These are phyloP conservation scores for Limosa lapponica DNA, from an alignment of 2,797 vertebrate genomes.

Conservation along the genomic window DNA sequence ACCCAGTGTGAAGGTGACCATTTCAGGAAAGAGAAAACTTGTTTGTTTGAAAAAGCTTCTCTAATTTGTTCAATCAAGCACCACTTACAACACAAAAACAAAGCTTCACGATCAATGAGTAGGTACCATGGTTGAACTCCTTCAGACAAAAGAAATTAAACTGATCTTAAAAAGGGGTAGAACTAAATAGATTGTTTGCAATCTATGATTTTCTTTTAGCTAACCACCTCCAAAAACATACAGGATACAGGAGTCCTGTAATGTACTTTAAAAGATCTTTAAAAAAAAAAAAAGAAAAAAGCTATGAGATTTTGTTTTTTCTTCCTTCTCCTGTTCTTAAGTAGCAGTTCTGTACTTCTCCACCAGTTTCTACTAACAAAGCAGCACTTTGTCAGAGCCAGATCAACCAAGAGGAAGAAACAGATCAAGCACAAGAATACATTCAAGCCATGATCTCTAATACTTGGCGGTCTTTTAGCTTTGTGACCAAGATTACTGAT, in stretches of 20 bases:
- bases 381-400: background rate
- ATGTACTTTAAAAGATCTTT: background rate
- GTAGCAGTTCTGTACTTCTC: background rate
- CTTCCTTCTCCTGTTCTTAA: background rate
- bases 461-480: background rate
- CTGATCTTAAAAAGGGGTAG: background rate
- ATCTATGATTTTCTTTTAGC: background rate
- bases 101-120: background rate
- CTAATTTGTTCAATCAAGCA: background rate
- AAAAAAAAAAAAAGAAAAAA: too few relatives aligned
- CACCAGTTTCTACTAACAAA: background rate
- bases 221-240: background rate
- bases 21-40: background rate
- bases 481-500: background rate
- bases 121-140: background rate
- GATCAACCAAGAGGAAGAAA: background rate
- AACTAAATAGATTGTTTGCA: background rate
- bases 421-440: background rate
- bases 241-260: background rate
- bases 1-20: background rate
- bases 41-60: background rate
- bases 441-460: background rate
- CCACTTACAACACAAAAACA: background rate
- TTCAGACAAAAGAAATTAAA: background rate
- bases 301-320: background rate